Base-by-base conservation (phyloP, 2,113 vertebrate species). In the Onychorhynchus coronatus region DNA sequence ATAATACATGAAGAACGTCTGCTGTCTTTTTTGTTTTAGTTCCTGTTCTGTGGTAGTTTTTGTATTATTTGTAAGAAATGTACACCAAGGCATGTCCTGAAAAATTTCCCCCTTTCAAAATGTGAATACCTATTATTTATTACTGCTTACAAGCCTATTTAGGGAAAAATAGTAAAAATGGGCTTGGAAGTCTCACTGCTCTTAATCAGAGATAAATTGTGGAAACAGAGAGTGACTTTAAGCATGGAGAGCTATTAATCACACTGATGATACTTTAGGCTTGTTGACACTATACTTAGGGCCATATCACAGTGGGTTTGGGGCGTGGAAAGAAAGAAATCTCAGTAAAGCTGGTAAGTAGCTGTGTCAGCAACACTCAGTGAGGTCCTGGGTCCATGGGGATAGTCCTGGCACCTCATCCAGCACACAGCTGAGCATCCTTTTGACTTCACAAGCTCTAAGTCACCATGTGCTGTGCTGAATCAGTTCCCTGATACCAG, bases 11-110 rank as follows among this genome's bases (percentile, higher is more conserved):
- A 96, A 23, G 90, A 81, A 93, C 50, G 93, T 94, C 95, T 73
- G 71, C 80, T 93, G 92, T 93, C 95, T 86, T 23, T 42, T 75
- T 20, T 74, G 96, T 96, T 96, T 85, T 79, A 6, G 83, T 67
- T 88, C 28, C 53, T 75, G 91, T 93, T 92, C 88, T 89, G 92
- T 97, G 91, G 28, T 70, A 53, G 59, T 92, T 90, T 92, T 83
- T 94, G 95, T 96, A 33, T 71, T 66, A 33, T 89, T 84, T 78
- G 88, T 94, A 93, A 91, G 95, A 91, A 95, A 72, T 24, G 83
- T 86, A 93, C 79, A 78, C 92, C 82, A 78, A 95, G 90, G 85
- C 92, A 92, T 91, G 88, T 91, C 76, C 85, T 95, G 92, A 92
- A 81, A 93, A 75, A 68, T 65, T n/a, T 82, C 70, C 67, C 91